phyloP scores from a whole-genome alignment of 2,888 invertebrate genomes.

The Scrobipalpa costella region DNA sequence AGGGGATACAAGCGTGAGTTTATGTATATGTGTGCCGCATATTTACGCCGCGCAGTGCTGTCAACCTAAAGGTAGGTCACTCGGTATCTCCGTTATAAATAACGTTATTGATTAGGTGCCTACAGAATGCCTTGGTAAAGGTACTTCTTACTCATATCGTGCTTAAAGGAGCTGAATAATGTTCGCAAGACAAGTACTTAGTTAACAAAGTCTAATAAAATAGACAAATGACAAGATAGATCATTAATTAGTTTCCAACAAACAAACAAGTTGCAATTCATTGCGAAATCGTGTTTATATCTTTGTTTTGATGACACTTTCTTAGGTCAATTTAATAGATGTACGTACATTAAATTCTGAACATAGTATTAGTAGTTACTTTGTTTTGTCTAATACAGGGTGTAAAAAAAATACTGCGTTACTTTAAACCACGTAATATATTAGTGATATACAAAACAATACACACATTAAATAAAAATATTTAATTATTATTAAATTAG shows the following conservation, averaged over 20 bases:
- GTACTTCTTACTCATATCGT: neutral
- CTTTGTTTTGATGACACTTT: neutral
- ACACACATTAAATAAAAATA: too few relatives aligned
- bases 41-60: too few relatives aligned
- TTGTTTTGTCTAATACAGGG: too few relatives aligned
- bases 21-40: too few relatives aligned
- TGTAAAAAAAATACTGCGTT: too few relatives aligned
- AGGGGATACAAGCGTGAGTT: neutral
- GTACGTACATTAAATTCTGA: neutral
- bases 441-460: too few relatives aligned
- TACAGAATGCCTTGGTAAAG: neutral
- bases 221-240: neutral
- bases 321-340: neutral
- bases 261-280: constrained; percentile 2
- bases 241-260: neutral
- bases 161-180: neutral
- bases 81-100: constrained; percentile 1
- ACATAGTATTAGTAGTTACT: too few relatives aligned
- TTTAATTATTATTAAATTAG: too few relatives aligned
- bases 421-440: too few relatives aligned
- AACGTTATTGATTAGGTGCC: constrained; percentile 1
- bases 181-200: too few relatives aligned
- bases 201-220: too few relatives aligned
- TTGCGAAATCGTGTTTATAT: neutral
- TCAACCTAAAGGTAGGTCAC: constrained; percentile 80